phyloP scores from a whole-genome alignment of 2,113 vertebrate genomes.

The Aplodontia rufa region DNA sequence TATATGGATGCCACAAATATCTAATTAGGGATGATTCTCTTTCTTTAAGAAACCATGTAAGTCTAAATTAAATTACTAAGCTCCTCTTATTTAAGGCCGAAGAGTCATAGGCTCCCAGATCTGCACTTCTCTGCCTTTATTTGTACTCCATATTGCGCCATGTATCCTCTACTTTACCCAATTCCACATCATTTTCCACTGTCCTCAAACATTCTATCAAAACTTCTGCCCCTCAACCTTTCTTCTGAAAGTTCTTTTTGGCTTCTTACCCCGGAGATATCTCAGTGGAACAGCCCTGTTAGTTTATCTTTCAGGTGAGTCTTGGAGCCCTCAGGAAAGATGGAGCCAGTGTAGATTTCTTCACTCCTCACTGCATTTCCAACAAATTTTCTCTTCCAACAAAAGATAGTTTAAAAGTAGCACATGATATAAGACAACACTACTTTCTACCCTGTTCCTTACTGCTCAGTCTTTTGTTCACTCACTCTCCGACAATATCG shows the following conservation, averaged over 20 bases:
- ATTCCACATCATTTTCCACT: neutral
- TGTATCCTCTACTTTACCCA: neutral
- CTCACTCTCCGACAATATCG: neutral
- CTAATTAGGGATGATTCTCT: neutral
- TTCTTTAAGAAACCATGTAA: neutral
- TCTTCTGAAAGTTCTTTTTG: neutral
- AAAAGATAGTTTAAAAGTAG: neutral
- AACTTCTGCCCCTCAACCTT: neutral
- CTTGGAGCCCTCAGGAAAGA: neutral
- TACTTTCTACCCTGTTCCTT: neutral
- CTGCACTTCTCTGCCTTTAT: neutral
- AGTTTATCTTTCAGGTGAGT: neutral
- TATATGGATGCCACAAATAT: neutral
- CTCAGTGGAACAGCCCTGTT: rapidly evolving
- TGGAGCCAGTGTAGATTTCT: neutral
- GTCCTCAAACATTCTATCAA: neutral
- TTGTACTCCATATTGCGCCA: neutral
- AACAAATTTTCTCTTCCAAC: neutral
- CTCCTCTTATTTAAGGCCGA: neutral
- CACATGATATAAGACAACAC: neutral
- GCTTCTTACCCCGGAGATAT: neutral
- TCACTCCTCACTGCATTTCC: neutral
- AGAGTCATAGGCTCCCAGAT: neutral
- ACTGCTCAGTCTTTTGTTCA: neutral
- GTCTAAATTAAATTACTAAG: neutral